Evolutionary conservation across 2,888 invertebrate species (phyloP), one percentile per base, ranked within the genome.

Genomic region (Ommatoiulus sabulosus): DNA sequence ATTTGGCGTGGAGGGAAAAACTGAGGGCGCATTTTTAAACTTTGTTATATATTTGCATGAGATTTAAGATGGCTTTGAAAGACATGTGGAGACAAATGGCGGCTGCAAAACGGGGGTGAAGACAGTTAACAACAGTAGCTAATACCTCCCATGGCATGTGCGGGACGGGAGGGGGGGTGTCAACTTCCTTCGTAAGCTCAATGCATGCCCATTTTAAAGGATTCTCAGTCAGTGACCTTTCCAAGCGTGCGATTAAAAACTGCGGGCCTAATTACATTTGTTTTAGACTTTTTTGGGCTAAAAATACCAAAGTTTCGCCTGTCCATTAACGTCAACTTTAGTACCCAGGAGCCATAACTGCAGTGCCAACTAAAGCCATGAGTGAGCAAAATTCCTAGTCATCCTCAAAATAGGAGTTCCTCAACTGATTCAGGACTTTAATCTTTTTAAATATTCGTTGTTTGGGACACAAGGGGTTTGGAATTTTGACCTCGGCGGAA

Each of bases 101-200:
- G 63, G 63, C 63, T 20, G 63, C n/a, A 63, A 3, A n/a, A 63
- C 63, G n/a, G 63, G 63, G 63, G 63, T 63, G 63, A 63, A 63
- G 63, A 63, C 63, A 63, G 63, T 63, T 63, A 63, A 63, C 63
- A 63, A 63, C 63, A 63, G 63, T 63, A 63, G 63, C 63, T 63
- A 17, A 12, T 63, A n/a, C 17, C 63, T 63, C n/a, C 63, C 63
- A 63, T n/a, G n/a, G 63, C 63, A 63, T 17, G 63, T 17, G 63
- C 63, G n/a, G 63, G n/a, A n/a, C n/a, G n/a, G n/a, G n/a, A n/a
- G n/a, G n/a, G n/a, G 63, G 63, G 17, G 63, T 63, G 63, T 63
- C 63, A 20, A 63, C 63, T 63, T 63, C 57, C 57, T 15, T 15
- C 57, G 6, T 8, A 46, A 5, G 8, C 46, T 5, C 5, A 46